Evolutionary conservation across 2,888 invertebrate genomes (phyloP), one percentile per base, ranked within the genome.

Genomic region (Tetanocera ferruginea): DNA sequence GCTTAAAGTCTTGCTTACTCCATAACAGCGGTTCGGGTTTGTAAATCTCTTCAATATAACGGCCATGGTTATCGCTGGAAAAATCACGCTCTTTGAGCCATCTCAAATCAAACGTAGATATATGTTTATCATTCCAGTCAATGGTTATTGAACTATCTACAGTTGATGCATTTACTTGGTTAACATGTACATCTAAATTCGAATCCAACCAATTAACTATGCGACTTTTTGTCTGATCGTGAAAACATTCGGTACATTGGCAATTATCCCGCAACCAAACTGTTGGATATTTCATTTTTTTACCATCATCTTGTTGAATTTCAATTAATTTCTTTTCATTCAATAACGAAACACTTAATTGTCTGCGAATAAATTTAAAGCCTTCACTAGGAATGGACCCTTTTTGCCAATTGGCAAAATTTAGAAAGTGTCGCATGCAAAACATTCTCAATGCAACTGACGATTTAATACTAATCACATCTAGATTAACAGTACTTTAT

Each of bases 211-310:
- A 93, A 83, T 93, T 91, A 17, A 93, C 89, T 31, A 92, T 92
- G 60, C 94, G 89, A 78, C 93, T 93, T 84, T 92, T 91, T 0
- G 94, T 93, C 2, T 91, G 87, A 6, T 85, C 83, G 83, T 94
- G 93, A 85, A 93, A 95, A 84, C 95, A 95, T 72, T 91, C 85
- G 55, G 91, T 87, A 84, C 95, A 95, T 80, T 93, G 94, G 82
- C 95, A 95, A 86, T 94, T 95, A 86, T 95, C 95, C 81, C 95
- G 89, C 25, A 95, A 87, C 94, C 94, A 95, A 51, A 94, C 91
- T 78, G 91, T 91, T 0, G 95, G 95, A 85, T 92, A 94, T 81
- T 91, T 87, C 1, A 91, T 14, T 5, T 49, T 34, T 25, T 49
- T 49, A 14, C 51, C 69, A 69, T 69, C 51, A 25, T 69, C 51